Conservation (phyloP, 2,113 vertebrate genomes). For the Heloderma charlesbogerti region DNA sequence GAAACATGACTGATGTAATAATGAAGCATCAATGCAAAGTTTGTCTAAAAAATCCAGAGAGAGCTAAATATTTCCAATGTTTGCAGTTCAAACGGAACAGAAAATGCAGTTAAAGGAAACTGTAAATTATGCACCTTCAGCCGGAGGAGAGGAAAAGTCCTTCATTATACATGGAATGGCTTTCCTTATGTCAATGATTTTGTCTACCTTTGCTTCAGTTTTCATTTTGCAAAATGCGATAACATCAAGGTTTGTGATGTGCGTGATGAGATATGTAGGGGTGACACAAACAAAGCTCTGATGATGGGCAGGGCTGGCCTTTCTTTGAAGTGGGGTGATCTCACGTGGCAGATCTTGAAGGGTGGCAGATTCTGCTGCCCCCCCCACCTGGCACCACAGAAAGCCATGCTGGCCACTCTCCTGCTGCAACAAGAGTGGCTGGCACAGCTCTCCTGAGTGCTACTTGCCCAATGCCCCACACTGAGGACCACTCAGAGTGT, state of each 20-base stretch:
- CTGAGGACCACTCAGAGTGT: too few species aligned
- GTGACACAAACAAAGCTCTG: background rate
- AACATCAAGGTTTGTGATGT: background rate
- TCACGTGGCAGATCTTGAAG: too few species aligned
- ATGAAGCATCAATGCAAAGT: constrained; percentile 68
- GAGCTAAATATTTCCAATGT: constrained; percentile 76
- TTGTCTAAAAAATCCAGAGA: constrained; percentile 78
- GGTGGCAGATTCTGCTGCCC: too few species aligned
- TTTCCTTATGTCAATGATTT: background rate
- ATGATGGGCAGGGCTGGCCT: background rate
- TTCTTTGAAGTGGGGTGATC: too few species aligned
- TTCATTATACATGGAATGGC: background rate
- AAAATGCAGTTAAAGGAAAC: constrained; percentile 75
- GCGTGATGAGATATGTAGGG: background rate
- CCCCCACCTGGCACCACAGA: too few species aligned
- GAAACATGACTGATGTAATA: constrained; percentile 68
- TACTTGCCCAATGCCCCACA: too few species aligned
- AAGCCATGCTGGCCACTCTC: too few species aligned
- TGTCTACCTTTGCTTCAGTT: background rate
- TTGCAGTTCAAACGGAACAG: constrained; percentile 65
- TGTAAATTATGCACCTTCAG: constrained; percentile 74
- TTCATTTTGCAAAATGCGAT: constrained; percentile 4
- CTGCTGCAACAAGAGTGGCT: too few species aligned
- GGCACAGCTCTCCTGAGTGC: too few species aligned
- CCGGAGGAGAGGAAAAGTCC: constrained; percentile 52